Evolutionary conservation across 2,113 vertebrate genomes (phyloP), one percentile per base, ranked within the genome.

Genomic region (Ascaphus truei): DNA sequence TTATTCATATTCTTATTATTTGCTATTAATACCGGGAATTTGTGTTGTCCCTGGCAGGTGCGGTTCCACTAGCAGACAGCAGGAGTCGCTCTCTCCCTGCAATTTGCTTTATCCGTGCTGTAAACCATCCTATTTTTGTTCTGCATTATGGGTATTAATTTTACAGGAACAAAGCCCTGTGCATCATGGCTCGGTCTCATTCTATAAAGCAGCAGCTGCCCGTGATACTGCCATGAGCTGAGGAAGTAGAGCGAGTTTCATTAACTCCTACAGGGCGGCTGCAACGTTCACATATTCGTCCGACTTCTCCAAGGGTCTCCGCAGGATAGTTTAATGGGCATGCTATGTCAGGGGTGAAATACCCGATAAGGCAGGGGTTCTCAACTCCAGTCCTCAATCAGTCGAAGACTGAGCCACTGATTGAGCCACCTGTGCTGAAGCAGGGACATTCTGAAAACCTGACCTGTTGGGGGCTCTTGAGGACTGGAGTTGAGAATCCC

Each of bases 111-210:
- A 18, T 22, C n/a, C 5, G n/a, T 36, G 18, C 26, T 9, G 29
- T 7, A 58, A 45, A 68, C 26, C 51, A 39, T 18, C n/a, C 26
- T 55, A n/a, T 59, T 36, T 26, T 34, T 68, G 25, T 48, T 15
- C 16, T 20, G 5, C 20, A 50, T 68, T 68, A 58, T 68, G 30
- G 52, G 33, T 68, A 50, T 34, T 68, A 26, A 50, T 68, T 22
- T 20, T 59, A 59, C 55, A 59, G 50, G 41, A 45, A 37, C 41
- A n/a, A 26, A 59, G 55, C 9, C 12, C 66, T 59, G 25, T 59
- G 56, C 66, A 68, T 59, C 41, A 47, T 59, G 56, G 59, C 55
- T 55, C 55, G 57, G 53, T 68, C 65, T 68, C 31, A n/a, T 68
- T 59, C 31, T 47, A 58, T 59, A 51, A 59, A 59, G 55, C 43